Percentiles rank a stretch among this genome's conserved stretches.
Evolutionary conservation across 1,140 invertebrate genomes (phyloP).

Genomic region (Lepidurus packardi): DNA sequence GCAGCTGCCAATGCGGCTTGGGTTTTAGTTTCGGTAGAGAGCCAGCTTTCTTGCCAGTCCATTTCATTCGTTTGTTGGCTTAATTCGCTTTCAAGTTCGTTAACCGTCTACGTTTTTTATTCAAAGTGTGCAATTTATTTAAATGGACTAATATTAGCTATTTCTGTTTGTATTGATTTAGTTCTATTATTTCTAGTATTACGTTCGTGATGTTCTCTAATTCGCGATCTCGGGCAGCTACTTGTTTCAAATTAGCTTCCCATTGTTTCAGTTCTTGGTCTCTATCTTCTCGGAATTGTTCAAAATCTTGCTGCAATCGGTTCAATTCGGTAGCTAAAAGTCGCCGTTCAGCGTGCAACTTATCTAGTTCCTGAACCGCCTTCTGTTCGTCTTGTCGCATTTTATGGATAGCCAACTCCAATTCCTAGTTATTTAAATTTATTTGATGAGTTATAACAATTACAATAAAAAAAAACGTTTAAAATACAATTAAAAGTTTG

Average conservation of each 20-base stretch:
- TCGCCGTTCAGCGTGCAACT: background rate
- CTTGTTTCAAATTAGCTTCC: slow-evolving; percentile 8
- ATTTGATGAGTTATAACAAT: background rate
- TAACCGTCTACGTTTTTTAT: background rate
- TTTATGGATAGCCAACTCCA: background rate
- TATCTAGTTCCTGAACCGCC: background rate
- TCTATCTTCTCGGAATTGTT: background rate
- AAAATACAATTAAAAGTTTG: no score
- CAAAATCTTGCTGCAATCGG: background rate
- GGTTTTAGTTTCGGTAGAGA: background rate
- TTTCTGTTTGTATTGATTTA: no score
- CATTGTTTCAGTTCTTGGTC: background rate
- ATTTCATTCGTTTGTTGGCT: background rate
- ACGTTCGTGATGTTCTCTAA: background rate
- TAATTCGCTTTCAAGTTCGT: background rate
- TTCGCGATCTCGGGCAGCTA: background rate
- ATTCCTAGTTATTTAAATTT: background rate
- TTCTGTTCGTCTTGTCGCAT: background rate
- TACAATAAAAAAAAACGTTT: no score
- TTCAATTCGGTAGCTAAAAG: background rate
- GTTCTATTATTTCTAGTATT: background rate
- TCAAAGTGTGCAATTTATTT: no score
- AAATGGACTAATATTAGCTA: no score
- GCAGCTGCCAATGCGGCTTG: background rate
- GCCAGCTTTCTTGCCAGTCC: background rate